Percentiles rank a stretch among this genome's conserved stretches.
These are phyloP conservation scores for Alouatta palliata DNA, from an alignment of 2,113 vertebrate species.

Conservation along the genomic window DNA sequence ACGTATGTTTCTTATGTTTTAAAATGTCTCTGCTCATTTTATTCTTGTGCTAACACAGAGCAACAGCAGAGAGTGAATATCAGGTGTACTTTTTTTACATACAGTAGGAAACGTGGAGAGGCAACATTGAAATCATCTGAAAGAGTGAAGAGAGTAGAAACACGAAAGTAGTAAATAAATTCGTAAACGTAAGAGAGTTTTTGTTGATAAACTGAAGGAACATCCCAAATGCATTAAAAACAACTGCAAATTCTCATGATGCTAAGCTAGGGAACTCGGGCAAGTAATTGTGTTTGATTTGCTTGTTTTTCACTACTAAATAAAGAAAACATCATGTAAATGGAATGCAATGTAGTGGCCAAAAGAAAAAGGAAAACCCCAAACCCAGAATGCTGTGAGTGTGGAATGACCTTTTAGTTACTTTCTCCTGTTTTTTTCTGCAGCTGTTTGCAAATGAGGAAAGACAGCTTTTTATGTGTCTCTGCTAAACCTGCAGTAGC, in stretches of 20 bases:
- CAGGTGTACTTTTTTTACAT: neutral
- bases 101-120: neutral
- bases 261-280: neutral
- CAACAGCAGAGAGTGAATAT: neutral
- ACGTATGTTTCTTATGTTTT: neutral
- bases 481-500: constrained; percentile 31
- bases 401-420: neutral
- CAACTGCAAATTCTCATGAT: neutral
- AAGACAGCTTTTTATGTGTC: constrained; percentile 8
- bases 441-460: constrained; percentile 45
- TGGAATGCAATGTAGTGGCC: neutral
- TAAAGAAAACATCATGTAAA: neutral
- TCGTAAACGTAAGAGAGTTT: neutral
- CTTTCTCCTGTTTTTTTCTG: neutral
- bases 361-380: constrained; percentile 56
- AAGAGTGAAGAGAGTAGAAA: neutral
- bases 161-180: constrained; percentile 18
- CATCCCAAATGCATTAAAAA: neutral
- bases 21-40: neutral
- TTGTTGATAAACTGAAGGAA: neutral
- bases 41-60: neutral
- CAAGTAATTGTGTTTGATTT: neutral
- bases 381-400: neutral
- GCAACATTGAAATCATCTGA: neutral
- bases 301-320: constrained; percentile 42